These are phyloP conservation scores for Ictalurus furcatus DNA, from an alignment of 2,113 vertebrate species.

Conservation along the genomic window DNA sequence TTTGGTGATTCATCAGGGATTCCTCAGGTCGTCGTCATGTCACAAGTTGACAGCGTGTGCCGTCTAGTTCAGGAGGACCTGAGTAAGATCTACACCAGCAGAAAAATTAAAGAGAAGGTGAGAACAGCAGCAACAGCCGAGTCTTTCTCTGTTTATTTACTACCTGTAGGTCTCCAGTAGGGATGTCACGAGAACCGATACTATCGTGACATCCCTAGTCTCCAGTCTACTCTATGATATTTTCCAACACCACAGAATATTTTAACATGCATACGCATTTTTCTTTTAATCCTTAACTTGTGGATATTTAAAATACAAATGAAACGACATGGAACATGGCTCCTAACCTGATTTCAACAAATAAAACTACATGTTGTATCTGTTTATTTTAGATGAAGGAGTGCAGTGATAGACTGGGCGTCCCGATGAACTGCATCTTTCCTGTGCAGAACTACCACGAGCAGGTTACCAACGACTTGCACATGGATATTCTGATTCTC, in stretches of 20 bases:
- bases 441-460: slow-evolving; percentile 47
- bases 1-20: neutral
- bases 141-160: neutral
- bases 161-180: neutral
- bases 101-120: slow-evolving; percentile 33
- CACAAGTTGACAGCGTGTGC: neutral
- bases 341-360: neutral
- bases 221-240: neutral
- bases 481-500: slow-evolving; percentile 27
- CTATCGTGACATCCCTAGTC: no score
- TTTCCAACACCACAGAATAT: neutral
- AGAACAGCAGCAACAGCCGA: neutral
- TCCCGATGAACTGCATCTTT: slow-evolving; percentile 42
- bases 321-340: neutral
- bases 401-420: slow-evolving; percentile 12
- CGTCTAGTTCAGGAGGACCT: neutral
- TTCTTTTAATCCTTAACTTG: neutral
- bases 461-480: neutral
- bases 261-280: neutral
- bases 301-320: neutral
- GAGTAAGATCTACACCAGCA: slow-evolving; percentile 30
- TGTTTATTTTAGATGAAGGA: slow-evolving; percentile 11
- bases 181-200: no score
- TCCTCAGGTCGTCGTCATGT: slow-evolving; percentile 30
- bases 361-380: neutral